phyloP scores from a whole-genome alignment of 2,888 invertebrate genomes.

The Cynaeus angustus region DNA sequence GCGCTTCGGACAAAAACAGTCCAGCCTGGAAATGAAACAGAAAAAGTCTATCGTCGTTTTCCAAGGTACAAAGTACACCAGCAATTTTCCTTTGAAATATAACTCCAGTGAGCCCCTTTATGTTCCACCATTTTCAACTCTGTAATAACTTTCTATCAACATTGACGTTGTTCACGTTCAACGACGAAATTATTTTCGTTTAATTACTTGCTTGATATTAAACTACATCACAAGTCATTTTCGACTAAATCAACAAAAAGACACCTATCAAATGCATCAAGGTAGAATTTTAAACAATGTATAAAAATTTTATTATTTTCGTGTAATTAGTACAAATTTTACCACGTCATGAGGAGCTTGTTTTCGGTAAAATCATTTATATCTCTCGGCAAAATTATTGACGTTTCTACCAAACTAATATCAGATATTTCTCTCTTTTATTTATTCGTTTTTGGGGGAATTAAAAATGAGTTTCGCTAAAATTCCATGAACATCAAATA shows the following conservation, averaged over 20 bases:
- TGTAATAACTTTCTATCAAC: slow-evolving; percentile 19
- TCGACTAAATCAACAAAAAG: not conserved
- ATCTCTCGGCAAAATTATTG: not conserved
- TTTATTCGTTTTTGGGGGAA: not conserved
- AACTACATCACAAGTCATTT: not conserved
- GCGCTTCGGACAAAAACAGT: slow-evolving; percentile 24
- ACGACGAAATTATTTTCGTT: slow-evolving; percentile 13
- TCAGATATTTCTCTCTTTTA: not conserved
- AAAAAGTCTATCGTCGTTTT: slow-evolving; percentile 24
- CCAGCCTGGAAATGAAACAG: slow-evolving; percentile 6
- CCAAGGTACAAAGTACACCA: slow-evolving; percentile 28
- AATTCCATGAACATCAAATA: not conserved
- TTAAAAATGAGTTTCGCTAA: not conserved
- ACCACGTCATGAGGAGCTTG: not conserved
- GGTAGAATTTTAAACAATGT: not conserved
- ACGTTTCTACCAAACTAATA: not conserved
- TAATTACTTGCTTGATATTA: slow-evolving; percentile 15
- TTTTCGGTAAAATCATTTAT: not conserved
- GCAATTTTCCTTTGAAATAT: slow-evolving; percentile 36
- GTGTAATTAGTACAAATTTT: not conserved
- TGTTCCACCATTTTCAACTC: slow-evolving; percentile 7
- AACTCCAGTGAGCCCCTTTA: slow-evolving; percentile 26
- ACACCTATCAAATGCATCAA: not conserved
- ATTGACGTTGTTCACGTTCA: slow-evolving; percentile 6
- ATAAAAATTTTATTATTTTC: not conserved